Evolutionary conservation across 92 coral and sea anemone genomes (phyloP), one percentile per base, ranked within the genome.

Genomic region (Phenganax marumi): DNA sequence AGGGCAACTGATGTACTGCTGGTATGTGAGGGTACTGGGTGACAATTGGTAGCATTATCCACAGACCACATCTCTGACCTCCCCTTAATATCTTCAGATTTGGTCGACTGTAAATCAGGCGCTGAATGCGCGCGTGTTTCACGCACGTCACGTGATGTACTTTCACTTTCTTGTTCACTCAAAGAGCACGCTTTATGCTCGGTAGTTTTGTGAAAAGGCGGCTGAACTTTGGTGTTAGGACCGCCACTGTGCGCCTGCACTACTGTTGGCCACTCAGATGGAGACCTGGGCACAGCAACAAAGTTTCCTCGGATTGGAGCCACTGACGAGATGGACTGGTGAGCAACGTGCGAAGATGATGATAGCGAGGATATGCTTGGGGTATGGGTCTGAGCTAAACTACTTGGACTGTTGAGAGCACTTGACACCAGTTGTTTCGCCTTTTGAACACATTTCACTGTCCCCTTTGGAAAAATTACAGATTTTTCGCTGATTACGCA

Each of bases 241-340:
- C 70, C 55, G 8, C 65, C 51, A 66, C 90, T 90, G 75, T 92
- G 91, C 2, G 99, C 99, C 86, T 96, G 99, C 50, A 87, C 86
- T 16, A 96, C 93, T 53, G 99, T 96, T 8, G 99, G 99, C 99
- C 99, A 96, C 68, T 96, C 99, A 0, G 94, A 87, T 12, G 98
- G 82, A 6, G 97, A 86, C 18, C 90, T 88, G 6, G 93, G 86
- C 8, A 96, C 89, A 12, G 99, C 99, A 39, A 95, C 91, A 56
- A 84, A 96, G 88, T 92, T 91, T 25, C 96, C 95, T n/a, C 90
- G 87, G 49, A 87, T 92, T 8, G 97, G 89, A 39, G 88, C 83
- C 6, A 90, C 87, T 6, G 91, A 86, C 10, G 90, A 80, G 79
- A 49, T 88, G 47, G 91, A 79, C 10, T 92, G 75, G 51, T 87